Percentiles rank a stretch among this genome's conserved stretches.
phyloP scores from a whole-genome alignment of 2,797 vertebrate genomes.

The Scolopax rusticola region DNA sequence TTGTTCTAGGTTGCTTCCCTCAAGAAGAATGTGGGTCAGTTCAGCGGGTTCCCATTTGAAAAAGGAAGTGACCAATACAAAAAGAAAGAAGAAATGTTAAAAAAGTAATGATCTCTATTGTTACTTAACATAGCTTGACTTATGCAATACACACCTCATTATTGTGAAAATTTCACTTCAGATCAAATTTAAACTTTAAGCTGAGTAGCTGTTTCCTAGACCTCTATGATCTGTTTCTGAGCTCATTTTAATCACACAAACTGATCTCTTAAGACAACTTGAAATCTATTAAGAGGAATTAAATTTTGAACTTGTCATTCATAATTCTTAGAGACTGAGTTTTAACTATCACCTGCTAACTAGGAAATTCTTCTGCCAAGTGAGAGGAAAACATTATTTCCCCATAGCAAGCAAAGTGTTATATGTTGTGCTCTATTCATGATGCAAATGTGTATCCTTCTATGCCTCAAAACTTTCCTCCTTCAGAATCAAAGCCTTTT shows the following conservation, averaged over 20 bases:
- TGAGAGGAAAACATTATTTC: not conserved
- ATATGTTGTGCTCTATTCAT: not conserved
- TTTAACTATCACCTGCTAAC: not conserved
- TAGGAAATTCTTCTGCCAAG: not conserved
- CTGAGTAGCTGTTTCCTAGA: not conserved
- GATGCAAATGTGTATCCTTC: not conserved
- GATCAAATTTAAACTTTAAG: not conserved
- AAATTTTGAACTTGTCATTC: not conserved
- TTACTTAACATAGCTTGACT: not conserved
- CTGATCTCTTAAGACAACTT: not conserved
- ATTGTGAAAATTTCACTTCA: not conserved
- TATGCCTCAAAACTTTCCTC: not conserved
- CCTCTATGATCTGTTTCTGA: not conserved
- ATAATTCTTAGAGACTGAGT: not conserved
- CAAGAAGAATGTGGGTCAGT: constrained; percentile 93
- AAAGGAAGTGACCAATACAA: constrained; percentile 87
- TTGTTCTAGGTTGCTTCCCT: constrained; percentile 80
- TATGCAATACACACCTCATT: not conserved
- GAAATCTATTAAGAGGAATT: not conserved
- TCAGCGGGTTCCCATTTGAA: constrained; percentile 93
- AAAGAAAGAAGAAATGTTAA: constrained; percentile 92
- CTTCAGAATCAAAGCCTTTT: not conserved
- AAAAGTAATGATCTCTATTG: constrained; percentile 82
- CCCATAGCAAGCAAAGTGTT: not conserved
- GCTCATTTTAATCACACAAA: not conserved